Conservation (phyloP, 2,888 invertebrate species). For the Eucriotettix oculatus region DNA sequence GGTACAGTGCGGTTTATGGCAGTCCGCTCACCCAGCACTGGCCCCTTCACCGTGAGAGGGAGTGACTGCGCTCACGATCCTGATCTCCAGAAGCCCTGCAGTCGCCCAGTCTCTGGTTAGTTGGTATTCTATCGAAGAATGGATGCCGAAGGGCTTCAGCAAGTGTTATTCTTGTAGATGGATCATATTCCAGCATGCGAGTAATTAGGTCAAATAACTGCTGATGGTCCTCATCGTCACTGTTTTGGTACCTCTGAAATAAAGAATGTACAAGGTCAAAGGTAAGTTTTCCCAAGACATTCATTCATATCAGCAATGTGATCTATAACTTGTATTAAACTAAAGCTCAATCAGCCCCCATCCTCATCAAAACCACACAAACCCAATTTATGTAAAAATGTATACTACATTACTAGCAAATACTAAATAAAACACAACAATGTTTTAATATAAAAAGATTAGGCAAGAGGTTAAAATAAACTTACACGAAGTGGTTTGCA, state of each 20-base stretch:
- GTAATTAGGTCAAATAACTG: constrained; percentile 88
- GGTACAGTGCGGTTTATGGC: too few relatives aligned
- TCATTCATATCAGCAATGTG: too few relatives aligned
- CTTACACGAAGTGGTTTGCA: constrained; percentile 88
- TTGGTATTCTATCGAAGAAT: constrained; percentile 77
- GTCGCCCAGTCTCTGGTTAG: constrained; percentile 54
- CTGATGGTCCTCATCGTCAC: constrained; percentile 77
- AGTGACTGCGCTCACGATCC: constrained; percentile 46
- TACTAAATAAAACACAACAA: too few relatives aligned
- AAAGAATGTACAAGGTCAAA: constrained; percentile 1
- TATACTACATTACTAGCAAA: too few relatives aligned
- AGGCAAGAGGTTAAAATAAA: constrained; percentile 14
- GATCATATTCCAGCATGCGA: constrained; percentile 95
- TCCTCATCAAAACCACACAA: too few relatives aligned
- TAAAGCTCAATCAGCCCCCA: too few relatives aligned
- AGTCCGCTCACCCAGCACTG: not conserved
- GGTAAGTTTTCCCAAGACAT: too few relatives aligned
- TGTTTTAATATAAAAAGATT: not conserved
- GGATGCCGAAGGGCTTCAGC: constrained; percentile 79
- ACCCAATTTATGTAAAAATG: too few relatives aligned
- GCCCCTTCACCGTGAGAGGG: constrained; percentile 48
- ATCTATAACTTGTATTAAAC: too few relatives aligned
- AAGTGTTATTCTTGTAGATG: constrained; percentile 72
- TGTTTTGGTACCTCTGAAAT: constrained; percentile 72
- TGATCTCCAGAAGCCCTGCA: constrained; percentile 28